These are phyloP conservation scores for Arctia plantaginis DNA, from an alignment of 2,888 invertebrate species.

Conservation along the genomic window DNA sequence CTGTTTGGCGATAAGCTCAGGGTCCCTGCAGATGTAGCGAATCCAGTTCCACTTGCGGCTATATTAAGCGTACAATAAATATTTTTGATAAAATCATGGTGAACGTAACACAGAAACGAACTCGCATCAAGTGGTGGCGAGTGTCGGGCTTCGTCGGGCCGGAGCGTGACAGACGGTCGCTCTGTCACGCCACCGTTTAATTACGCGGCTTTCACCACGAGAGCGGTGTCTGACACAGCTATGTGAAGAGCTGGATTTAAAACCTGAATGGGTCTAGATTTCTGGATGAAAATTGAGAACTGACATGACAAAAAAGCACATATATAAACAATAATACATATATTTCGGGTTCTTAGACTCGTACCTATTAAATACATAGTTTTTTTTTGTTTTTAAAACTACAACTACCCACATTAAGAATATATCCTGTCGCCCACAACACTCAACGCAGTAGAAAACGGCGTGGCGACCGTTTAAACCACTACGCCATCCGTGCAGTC, in stretches of 20 bases:
- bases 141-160: constrained; percentile 24
- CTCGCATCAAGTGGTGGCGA: constrained; percentile 27
- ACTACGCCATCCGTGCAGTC: too few species aligned
- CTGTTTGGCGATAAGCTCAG: too few species aligned
- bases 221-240: constrained; percentile 16
- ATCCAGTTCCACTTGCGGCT: too few species aligned
- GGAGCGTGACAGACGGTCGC: constrained; percentile 34
- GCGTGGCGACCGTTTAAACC: too few species aligned
- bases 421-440: too few species aligned
- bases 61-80: too few species aligned
- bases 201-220: constrained; percentile 32
- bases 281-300: not conserved
- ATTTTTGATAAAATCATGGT: constrained; percentile 13
- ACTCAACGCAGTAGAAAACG: too few species aligned
- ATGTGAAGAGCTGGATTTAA: not conserved
- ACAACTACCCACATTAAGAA: too few species aligned
- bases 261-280: not conserved
- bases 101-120: constrained; percentile 27
- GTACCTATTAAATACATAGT: too few species aligned
- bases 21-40: too few species aligned
- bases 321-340: not conserved
- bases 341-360: not conserved
- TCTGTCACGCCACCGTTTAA: constrained; percentile 33
- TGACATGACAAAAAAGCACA: not conserved
- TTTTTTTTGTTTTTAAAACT: too few species aligned